Evolutionary conservation across 2,113 vertebrate genomes (phyloP), one percentile per base, ranked within the genome.

Genomic region (Poecilia latipinna): DNA sequence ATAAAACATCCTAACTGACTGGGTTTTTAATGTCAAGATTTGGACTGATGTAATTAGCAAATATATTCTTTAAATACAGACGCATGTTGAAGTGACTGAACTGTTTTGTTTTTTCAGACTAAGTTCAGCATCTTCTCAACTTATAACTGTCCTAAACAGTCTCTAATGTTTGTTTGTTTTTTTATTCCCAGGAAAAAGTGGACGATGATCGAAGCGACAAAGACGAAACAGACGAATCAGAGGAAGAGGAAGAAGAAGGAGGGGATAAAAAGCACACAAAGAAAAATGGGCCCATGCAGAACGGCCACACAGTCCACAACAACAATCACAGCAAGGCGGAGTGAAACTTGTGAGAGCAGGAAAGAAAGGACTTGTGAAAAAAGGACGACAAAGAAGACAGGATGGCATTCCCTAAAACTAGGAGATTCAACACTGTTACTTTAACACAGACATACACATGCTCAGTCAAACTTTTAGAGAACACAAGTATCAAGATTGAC

Each of bases 171-270:
- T 28, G 28, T 28, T 28, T 28, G 28, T 28, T 28, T 28, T 28
- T 28, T 28, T 28, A 28, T 72, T 67, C 44, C 44, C 64, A 95
- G 94, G 94, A 94, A 82, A 94, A 92, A 28, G 95, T 97, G 65
- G 96, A 99, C 65, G 98, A 99, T 0, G 98, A 97, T 71, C 93
- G 97, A 66, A 98, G 97, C 0, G 98, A 99, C 89, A 93, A 94
- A 0, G 98, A 98, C 0, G 98, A 99, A 92, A 98, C 97, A 0
- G 98, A 99, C 32, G 95, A 95, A 81, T 96, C 97, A 0, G 96
- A 95, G 44, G 97, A 96, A n/a, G 96, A 97, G 5, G 96, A 95
- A 26, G 95, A 96, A 15, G 94, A 94, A 57, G 94, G 92, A 37
- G 94, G 95, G 12, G 94, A 92, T 70, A 92, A 82, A 32, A 84